Evolutionary conservation across 1,140 invertebrate species (phyloP), one percentile per base, ranked within the genome.

Genomic region (Drosophila biarmipes): DNA sequence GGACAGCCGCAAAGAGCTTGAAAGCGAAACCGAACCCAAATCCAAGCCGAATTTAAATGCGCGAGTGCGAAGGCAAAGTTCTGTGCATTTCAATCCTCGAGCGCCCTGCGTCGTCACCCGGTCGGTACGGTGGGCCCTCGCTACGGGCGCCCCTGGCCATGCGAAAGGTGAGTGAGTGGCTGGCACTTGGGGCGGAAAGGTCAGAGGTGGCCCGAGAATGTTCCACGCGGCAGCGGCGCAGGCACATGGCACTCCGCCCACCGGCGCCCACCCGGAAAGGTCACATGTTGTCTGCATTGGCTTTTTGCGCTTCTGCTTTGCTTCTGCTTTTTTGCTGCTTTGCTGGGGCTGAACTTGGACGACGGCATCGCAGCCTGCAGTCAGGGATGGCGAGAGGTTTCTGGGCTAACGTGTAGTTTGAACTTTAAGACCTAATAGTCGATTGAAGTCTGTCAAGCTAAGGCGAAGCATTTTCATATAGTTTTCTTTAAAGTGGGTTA

Each of bases 211-310:
- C 37, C 38, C 62, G 45, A 68, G 67, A 67, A 85, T 37, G 62
- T 77, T 68, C 55, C 51, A 31, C 46, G 34, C 56, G 35, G 59
- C 49, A 40, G 34, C 56, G 35, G 59, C 49, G 37, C 43, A 61
- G 27, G 43, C 46, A 42, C 37, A 73, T 35, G 43, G 31, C 29
- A 21, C 34, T 21, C 34, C 27, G 19, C 48, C 46, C 45, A 45
- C 42, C 10, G 15, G 15, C 52, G 27, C 42, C 48, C 34, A 34
- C 45, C 38, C 12, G 37, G 34, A 87, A 87, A 87, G 82, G 82
- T 89, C 82, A 82, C 79, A 89, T 87, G 77, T 78, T 73, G 79
- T 64, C 63, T 67, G 59, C 37, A 19, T 38, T 24, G 49, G 58
- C 27, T 63, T 43, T 42, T 34, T 24, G 11, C 45, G 10, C 53